Evolutionary conservation across 2,888 invertebrate genomes (phyloP), one percentile per base, ranked within the genome.

Genomic region (Pantelozetes paolii): DNA sequence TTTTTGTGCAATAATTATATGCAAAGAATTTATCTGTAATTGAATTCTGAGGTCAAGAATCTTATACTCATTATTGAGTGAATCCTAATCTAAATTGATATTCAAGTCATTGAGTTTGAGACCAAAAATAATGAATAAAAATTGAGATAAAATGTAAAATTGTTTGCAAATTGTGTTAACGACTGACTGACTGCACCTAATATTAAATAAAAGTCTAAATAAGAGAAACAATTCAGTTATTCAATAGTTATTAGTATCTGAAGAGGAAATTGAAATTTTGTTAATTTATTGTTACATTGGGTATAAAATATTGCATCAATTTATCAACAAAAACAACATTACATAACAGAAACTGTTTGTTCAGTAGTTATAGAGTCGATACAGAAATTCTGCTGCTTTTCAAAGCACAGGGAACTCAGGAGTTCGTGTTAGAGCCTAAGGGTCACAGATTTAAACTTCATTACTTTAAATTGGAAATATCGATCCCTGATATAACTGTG

Each of bases 271-370:
- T 2, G 20, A 36, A 64, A n/a, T 28, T 64, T 36, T 62, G n/a
- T 32, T 64, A 23, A 18, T 45, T 11, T 45, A 9, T 54, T 54
- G 32, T 64, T 36, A 18, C 32, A 32, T 32, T 40, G 8, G 23
- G 36, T 64, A 32, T 64, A 64, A n/a, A 30, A 64, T 36, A 64
- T 64, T 64, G 36, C 18, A 36, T n/a, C 62, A 18, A 64, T 64
- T 64, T 64, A 64, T 64, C 62, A 64, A 64, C 62, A 64, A 64
- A 64, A 64, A 64, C 36, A 64, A 64, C 62, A 28, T 30, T 57
- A 28, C 5, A 3, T 57, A 28, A 57, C 1, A 18, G 50, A 2
- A 36, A 45, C 45, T 2, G 45, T 45, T 2, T 54, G 20, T 54
- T 20, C n/a, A 48, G 48, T 54, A 13, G 26, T 26, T 48, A 9